A percentile compares a stretch with the other conserved stretches of the same genome.
Conservation (phyloP, 1,140 invertebrate species). For the Aphelenchoides avenae region DNA sequence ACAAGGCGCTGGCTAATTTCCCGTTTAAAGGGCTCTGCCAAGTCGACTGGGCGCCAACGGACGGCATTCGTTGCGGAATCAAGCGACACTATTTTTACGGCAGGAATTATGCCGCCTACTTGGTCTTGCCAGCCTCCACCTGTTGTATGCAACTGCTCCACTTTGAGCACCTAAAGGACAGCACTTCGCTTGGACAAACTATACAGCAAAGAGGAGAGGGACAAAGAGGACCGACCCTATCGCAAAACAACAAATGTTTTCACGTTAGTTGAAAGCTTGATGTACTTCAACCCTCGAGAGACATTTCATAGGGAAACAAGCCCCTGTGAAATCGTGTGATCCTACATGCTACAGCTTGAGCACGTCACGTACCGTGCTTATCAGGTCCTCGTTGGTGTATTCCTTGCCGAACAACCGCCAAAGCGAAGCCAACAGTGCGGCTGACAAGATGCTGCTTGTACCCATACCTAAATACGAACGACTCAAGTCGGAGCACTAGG, state of each 20-base stretch:
- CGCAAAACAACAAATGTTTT: too few relatives aligned
- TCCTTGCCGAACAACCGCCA: conserved; percentile 22
- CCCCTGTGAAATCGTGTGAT: too few relatives aligned
- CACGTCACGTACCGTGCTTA: conserved; percentile 2
- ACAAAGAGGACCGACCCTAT: too few relatives aligned
- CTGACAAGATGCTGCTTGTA: conserved; percentile 43
- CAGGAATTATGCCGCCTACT: conserved; percentile 36
- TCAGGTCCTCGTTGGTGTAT: conserved; percentile 14
- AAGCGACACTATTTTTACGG: conserved; percentile 19
- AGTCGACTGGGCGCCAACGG: conserved; percentile 6
- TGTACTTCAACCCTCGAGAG: too few relatives aligned
- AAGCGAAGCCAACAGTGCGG: conserved; percentile 23
- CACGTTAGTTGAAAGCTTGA: too few relatives aligned
- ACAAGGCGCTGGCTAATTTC: conserved; percentile 33
- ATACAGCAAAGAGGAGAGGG: too few relatives aligned
- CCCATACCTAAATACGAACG: conserved; percentile 30
- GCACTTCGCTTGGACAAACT: too few relatives aligned
- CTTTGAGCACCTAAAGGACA: conserved; percentile 29
- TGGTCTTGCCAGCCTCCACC: conserved; percentile 53
- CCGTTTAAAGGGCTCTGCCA: conserved; percentile 8
- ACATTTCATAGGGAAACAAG: too few relatives aligned
- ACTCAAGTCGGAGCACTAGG: too few relatives aligned
- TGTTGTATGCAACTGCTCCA: conserved; percentile 49
- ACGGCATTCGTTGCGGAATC: not conserved
- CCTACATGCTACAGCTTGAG: too few relatives aligned